Percentiles rank a stretch among this genome's conserved stretches.
These are phyloP conservation scores for Chrysogorgia sp. DNA, from an alignment of 92 coral and sea anemone genomes.

Conservation along the genomic window DNA sequence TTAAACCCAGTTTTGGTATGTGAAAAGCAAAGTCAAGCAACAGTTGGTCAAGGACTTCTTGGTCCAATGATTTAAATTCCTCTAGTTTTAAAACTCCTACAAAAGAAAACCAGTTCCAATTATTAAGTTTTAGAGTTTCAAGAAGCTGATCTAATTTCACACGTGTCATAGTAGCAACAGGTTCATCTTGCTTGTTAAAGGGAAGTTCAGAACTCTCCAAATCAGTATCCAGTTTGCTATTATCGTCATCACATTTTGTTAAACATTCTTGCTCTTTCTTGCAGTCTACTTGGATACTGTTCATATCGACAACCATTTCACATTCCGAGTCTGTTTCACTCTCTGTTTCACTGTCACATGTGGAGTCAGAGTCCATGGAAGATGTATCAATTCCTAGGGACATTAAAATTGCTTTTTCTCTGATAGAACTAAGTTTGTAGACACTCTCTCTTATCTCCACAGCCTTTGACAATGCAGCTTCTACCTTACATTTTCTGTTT, in stretches of 20 bases:
- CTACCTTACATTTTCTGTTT: conserved; percentile 36
- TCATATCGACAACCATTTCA: conserved; percentile 20
- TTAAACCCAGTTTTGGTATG: background rate
- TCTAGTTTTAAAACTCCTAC: conserved; percentile 35
- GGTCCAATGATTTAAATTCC: background rate
- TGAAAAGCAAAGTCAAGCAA: conserved; percentile 23
- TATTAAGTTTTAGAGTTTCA: conserved; percentile 9
- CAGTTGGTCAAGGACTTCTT: conserved; percentile 28
- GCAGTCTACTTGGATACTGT: conserved; percentile 24
- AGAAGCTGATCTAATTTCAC: conserved; percentile 42
- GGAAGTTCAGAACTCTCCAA: conserved; percentile 41
- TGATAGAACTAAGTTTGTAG: conserved; percentile 42
- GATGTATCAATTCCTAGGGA: conserved; percentile 48
- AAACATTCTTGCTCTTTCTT: conserved; percentile 24
- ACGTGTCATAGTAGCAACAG: conserved; percentile 24
- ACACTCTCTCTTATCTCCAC: conserved; percentile 48
- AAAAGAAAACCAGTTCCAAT: conserved; percentile 31
- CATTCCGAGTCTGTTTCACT: conserved; percentile 28
- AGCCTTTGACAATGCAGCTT: conserved; percentile 44
- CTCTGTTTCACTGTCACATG: conserved; percentile 47
- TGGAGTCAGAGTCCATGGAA: conserved; percentile 36
- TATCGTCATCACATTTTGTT: conserved; percentile 33
- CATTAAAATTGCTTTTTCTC: conserved; percentile 46
- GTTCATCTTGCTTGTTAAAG: conserved; percentile 31
- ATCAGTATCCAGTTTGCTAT: conserved; percentile 14